These are phyloP conservation scores for Drosophila grimshawi DNA, from an alignment of 1,140 invertebrate genomes.

Conservation along the genomic window DNA sequence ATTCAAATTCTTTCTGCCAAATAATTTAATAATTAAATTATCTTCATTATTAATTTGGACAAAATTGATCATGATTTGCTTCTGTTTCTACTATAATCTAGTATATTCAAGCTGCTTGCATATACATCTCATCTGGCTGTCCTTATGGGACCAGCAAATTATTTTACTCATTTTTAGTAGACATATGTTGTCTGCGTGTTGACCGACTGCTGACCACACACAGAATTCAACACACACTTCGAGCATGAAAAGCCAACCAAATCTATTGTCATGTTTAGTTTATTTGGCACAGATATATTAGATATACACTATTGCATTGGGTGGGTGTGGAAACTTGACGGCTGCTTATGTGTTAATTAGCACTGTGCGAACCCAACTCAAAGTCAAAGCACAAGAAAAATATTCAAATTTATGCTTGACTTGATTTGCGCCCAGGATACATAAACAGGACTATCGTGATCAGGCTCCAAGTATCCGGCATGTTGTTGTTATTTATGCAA, in stretches of 20 bases:
- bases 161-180: neutral
- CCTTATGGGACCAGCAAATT: neutral
- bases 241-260: slow-evolving; percentile 51
- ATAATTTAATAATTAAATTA: too few relatives aligned
- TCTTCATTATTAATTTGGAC: too few relatives aligned
- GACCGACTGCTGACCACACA: slow-evolving; percentile 49
- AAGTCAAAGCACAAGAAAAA: slow-evolving; percentile 63
- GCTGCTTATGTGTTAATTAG: slow-evolving; percentile 74
- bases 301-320: neutral
- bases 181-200: neutral
- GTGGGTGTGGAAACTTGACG: slow-evolving; percentile 23
- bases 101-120: neutral
- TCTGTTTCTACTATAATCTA: too few relatives aligned
- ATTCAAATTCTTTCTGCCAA: too few relatives aligned
- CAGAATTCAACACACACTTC: slow-evolving; percentile 22
- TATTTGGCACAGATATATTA: slow-evolving; percentile 30
- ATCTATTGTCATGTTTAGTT: slow-evolving; percentile 44
- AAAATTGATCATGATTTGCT: too few relatives aligned
- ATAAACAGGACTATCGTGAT: slow-evolving; percentile 27
- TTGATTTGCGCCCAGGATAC: slow-evolving; percentile 41
- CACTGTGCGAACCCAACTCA: slow-evolving; percentile 56
- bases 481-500: slow-evolving; percentile 71
- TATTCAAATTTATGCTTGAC: slow-evolving; percentile 75
- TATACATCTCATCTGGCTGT: neutral
- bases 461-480: slow-evolving; percentile 41